Evolutionary conservation across 2,797 vertebrate genomes (phyloP), one percentile per base, ranked within the genome.

Genomic region (Lindbergichthys nudifrons): DNA sequence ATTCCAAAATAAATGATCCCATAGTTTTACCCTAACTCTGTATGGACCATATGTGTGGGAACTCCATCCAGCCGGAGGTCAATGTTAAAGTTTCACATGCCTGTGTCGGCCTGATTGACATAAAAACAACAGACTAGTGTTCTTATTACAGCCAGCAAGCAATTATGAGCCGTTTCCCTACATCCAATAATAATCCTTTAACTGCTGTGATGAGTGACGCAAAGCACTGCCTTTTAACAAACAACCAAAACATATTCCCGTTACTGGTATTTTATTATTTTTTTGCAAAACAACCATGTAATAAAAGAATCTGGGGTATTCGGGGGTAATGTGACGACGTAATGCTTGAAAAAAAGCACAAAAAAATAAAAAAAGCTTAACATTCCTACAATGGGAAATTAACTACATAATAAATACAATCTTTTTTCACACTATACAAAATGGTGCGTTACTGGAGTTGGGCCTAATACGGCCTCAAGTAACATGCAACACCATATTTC

Each of bases 341-440:
- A 75, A 72, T 19, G 21, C 59, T 83, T 68, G 58, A 83, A 64
- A 85, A 79, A 84, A 74, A 36, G 32, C 32, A 36, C 6, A 2
- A 36, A 36, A 36, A 36, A 71, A 32, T 32, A 19, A 60, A 45
- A 60, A 60, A 43, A 12, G 18, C 30, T 58, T 52, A 71, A 58
- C 43, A 32, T 74, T 81, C 53, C 75, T 59, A 81, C 71, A 86
- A 67, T 43, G 52, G 46, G 65, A 83, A 76, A 82, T 72, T 32
- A 71, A 66, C 79, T 79, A 81, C 82, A 83, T 76, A 93, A 93
- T 93, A 94, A 94, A 94, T 93, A 94, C 76, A 86, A 59, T 80
- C 63, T 71, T 80, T 81, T 86, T 81, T 65, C 46, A 90, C 80
- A 90, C 85, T 90, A 81, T 87, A 91, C 92, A 93, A 80, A 72